phyloP scores from a whole-genome alignment of 2,113 vertebrate species.

The Cyanoderma ruficeps region DNA sequence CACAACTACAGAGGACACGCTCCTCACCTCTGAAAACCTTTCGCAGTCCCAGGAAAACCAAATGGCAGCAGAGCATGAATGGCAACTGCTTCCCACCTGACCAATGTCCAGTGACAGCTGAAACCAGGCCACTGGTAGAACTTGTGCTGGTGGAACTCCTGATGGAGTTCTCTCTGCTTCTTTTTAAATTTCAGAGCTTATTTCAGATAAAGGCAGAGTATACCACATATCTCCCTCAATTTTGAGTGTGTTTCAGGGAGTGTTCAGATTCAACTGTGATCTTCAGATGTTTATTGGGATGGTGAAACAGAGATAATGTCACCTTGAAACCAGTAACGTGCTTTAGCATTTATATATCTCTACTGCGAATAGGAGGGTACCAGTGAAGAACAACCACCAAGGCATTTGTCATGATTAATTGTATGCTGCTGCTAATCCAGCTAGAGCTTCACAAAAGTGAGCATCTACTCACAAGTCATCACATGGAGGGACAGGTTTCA shows the following conservation, averaged over 20 bases:
- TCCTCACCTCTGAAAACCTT: not conserved
- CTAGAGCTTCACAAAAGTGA: not conserved
- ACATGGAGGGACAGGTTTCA: not conserved
- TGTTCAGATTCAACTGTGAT: not conserved
- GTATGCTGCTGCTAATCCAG: not conserved
- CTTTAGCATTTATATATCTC: not conserved
- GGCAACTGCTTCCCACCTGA: not conserved
- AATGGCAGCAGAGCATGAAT: rapidly evolving
- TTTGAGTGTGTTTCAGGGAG: not conserved
- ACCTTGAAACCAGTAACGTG: not conserved
- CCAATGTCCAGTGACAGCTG: rapidly evolving
- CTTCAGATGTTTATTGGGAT: not conserved
- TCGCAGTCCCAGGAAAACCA: not conserved
- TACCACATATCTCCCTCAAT: not conserved
- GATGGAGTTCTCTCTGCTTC: not conserved
- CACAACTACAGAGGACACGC: rapidly evolving
- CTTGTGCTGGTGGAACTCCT: not conserved
- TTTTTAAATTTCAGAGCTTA: not conserved
- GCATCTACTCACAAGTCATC: not conserved
- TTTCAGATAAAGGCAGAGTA: not conserved
- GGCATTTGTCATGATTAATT: not conserved
- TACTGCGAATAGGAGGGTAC: not conserved
- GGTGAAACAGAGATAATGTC: not conserved
- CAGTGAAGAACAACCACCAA: not conserved
- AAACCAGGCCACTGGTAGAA: not conserved